phyloP scores from a whole-genome alignment of 2,888 invertebrate genomes.

The Scotopteryx bipunctaria region DNA sequence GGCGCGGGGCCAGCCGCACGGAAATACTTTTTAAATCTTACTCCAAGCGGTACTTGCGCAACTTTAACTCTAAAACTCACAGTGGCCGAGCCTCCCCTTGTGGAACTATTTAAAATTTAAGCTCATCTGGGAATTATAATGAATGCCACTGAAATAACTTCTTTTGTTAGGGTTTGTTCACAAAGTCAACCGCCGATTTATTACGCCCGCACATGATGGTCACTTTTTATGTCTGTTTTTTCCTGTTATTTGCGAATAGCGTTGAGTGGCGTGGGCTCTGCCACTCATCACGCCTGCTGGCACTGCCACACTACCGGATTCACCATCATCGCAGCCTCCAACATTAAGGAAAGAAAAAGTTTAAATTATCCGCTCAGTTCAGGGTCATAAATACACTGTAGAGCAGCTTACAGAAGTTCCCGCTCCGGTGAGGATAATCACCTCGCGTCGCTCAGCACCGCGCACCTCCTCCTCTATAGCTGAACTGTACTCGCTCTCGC shows the following conservation, averaged over 20 bases:
- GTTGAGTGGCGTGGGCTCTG: too few relatives aligned
- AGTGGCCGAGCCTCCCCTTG: neutral
- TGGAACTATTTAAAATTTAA: conserved; percentile 3
- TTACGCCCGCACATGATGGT: too few relatives aligned
- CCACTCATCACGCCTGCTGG: too few relatives aligned
- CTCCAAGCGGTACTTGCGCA: conserved; percentile 1
- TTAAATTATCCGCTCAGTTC: neutral
- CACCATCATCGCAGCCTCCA: too few relatives aligned
- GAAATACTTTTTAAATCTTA: conserved; percentile 6
- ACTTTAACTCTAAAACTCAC: conserved; percentile 1
- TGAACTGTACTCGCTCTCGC: too few relatives aligned
- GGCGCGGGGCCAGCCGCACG: neutral
- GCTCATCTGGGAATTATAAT: neutral
- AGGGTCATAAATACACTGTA: neutral
- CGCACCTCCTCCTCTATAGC: neutral
- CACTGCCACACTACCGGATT: too few relatives aligned
- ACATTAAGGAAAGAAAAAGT: neutral
- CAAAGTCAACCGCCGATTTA: neutral
- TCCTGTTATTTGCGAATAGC: too few relatives aligned
- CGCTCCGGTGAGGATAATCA: neutral
- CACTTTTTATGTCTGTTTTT: too few relatives aligned
- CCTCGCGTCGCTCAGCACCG: neutral
- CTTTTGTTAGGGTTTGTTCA: neutral
- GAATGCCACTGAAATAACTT: too few relatives aligned
- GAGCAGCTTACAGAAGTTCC: neutral